Evolutionary conservation across 2,888 invertebrate genomes (phyloP).

Genomic region (Rotaria socialis): DNA sequence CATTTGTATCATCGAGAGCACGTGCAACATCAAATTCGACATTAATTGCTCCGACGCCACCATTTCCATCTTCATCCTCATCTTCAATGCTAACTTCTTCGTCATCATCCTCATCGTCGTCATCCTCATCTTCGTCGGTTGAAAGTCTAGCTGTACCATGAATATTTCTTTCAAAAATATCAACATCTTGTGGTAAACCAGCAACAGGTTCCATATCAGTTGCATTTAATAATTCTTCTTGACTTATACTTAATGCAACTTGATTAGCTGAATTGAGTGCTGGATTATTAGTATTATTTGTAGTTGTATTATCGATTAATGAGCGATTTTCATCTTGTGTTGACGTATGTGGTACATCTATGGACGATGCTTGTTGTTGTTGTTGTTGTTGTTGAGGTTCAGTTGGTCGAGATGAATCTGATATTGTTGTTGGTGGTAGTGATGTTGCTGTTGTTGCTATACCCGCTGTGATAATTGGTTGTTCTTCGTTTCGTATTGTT

Average conservation of each 20-base stretch:
- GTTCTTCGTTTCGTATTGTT: background rate
- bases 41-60: conserved; percentile 1
- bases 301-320: background rate
- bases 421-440: background rate
- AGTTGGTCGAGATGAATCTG: background rate
- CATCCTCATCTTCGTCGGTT: conserved; percentile 57
- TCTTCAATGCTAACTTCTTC: conserved; percentile 41
- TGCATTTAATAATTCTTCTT: conserved; percentile 40
- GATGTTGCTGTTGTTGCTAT: too few species aligned
- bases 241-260: conserved; percentile 3
- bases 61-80: conserved; percentile 47
- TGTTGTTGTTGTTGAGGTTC: background rate
- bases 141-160: background rate
- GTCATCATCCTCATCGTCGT: conserved; percentile 51
- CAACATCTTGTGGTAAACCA: conserved; percentile 45
- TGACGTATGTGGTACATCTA: background rate
- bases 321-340: background rate
- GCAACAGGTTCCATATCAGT: conserved; percentile 46
- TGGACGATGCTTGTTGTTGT: background rate
- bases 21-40: conserved; percentile 1
- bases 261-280: background rate
- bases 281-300: background rate
- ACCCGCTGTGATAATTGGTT: background rate
- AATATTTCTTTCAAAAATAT: conserved; percentile 36
- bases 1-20: background rate